Percentiles rank a stretch among this genome's conserved stretches.
Evolutionary conservation across 2,113 vertebrate genomes (phyloP).

Genomic region (Corapipo altera): DNA sequence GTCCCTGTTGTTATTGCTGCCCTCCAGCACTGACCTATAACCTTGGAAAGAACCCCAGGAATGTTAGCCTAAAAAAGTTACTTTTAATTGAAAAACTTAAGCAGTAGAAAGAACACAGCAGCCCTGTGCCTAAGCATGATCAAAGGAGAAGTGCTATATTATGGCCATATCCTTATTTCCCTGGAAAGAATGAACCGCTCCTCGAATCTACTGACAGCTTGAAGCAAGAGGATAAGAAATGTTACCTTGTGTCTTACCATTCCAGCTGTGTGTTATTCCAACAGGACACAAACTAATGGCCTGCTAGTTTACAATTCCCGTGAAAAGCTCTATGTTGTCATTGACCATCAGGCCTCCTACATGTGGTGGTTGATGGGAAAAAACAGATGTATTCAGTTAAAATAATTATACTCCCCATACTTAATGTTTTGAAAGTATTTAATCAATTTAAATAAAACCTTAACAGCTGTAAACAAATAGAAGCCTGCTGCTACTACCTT

Average conservation of each 20-base stretch:
- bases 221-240: not conserved
- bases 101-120: not conserved
- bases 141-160: not conserved
- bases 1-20: not conserved
- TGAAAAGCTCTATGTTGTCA: not conserved
- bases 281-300: not conserved
- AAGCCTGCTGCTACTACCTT: not conserved
- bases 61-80: not conserved
- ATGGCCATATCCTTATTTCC: not conserved
- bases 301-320: not conserved
- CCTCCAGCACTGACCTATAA: not conserved
- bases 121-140: not conserved
- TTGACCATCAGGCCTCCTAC: not conserved
- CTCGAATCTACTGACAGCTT: not conserved
- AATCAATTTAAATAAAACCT: conserved; percentile 46
- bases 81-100: not conserved
- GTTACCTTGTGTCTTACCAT: not conserved
- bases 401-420: not conserved
- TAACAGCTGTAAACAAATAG: not conserved
- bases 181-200: not conserved
- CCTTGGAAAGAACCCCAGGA: not conserved
- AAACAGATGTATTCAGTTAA: not conserved
- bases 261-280: not conserved
- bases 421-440: conserved; percentile 11
- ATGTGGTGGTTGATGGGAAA: not conserved